These are phyloP conservation scores for Nesometra sesokonis DNA, from an alignment of 35 echinoderm and acorn worm species.

Conservation along the genomic window DNA sequence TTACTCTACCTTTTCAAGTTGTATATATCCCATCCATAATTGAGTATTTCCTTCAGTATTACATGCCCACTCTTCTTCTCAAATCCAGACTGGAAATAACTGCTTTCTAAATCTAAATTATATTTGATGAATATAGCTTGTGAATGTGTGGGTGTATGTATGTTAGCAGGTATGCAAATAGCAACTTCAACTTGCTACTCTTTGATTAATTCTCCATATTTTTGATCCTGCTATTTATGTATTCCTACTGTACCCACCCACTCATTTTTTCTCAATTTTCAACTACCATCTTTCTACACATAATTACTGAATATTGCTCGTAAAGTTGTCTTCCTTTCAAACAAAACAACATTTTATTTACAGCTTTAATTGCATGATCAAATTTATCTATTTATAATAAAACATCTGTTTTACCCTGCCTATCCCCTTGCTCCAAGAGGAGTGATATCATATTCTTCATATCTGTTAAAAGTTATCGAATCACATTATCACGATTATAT, in stretches of 20 bases:
- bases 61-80: neutral
- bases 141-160: neutral
- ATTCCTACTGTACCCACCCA: neutral
- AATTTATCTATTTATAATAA: too few relatives aligned
- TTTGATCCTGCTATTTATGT: neutral
- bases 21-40: too few relatives aligned
- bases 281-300: neutral
- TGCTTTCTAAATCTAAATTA: neutral
- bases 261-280: neutral
- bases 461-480: too few relatives aligned
- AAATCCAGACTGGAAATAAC: neutral
- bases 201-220: neutral
- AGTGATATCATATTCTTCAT: too few relatives aligned
- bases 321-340: too few relatives aligned
- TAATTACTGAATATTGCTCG: too few relatives aligned
- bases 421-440: too few relatives aligned
- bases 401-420: too few relatives aligned
- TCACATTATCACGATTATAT: too few relatives aligned
- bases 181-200: neutral
- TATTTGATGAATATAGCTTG: neutral
- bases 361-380: too few relatives aligned
- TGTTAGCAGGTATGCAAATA: neutral
- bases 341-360: too few relatives aligned
- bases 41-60: neutral
- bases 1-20: too few relatives aligned